Base-by-base conservation (phyloP, 92 coral and sea anemone species). In the Nematostella vectensis region DNA sequence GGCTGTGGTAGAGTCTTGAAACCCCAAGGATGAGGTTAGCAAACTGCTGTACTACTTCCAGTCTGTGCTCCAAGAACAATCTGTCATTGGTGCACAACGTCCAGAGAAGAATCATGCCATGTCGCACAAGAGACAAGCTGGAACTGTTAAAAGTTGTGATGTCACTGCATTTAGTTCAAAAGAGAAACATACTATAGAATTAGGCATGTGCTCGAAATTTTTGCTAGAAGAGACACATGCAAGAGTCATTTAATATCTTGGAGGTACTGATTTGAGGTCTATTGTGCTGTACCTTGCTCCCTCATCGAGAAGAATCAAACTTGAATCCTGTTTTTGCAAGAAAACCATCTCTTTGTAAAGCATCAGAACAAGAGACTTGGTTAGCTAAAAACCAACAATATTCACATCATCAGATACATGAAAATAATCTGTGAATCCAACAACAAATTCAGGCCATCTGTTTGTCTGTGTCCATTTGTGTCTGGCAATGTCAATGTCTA, bases 41-140 rank as follows among this genome's bases (percentile, higher is more conserved):
- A 54, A 75, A 86, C 55, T 86, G 77, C 30, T 82, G 91, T 37
- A 81, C 98, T n/a, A 82, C 95, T 27, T 82, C 87, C 53, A 75
- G 54, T 6, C 74, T 77, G 24, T 81, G 93, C 24, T 85, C 98
- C 47, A 57, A 78, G 10, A 74, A 49, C 47, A 78, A 74, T 23
- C 95, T 78, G 45, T 66, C 69, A 61, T 82, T 76, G 22, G 83
- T 63, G 3, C 83, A 69, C 31, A 91, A 43, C 26, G 57, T 71
- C 43, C 74, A 74, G 70, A 91, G 44, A 3, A 86, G 70, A 25
- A 69, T 67, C 16, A 91, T 60, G 1, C 96, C 96, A 49, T 59
- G 72, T 4, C 93, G 75, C 54, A 70, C 50, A 54, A 86, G 56
- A 37, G 36, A 25, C n/a, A 42, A 31, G 40, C 55, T 62, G 15